Conservation (phyloP, 2,113 vertebrate genomes). For the Egretta garzetta region DNA sequence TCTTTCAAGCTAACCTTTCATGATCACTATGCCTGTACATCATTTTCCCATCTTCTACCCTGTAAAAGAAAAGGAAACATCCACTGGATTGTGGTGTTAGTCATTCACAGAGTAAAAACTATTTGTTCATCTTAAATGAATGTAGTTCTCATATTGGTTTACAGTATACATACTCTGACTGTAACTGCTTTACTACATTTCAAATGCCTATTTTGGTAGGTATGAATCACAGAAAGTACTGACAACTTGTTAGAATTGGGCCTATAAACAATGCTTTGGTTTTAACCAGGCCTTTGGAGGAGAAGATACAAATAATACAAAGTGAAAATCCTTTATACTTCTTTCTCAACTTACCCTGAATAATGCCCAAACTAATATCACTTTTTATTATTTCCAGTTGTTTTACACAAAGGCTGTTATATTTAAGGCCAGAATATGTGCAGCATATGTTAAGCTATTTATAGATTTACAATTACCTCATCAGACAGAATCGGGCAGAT, state of each 20-base stretch:
- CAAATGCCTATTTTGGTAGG: background rate
- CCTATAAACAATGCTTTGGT: background rate
- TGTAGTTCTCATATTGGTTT: background rate
- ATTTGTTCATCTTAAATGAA: slow-evolving; percentile 17
- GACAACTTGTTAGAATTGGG: background rate
- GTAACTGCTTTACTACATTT: background rate
- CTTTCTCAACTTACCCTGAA: slow-evolving; percentile 63
- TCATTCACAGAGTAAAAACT: slow-evolving; percentile 24
- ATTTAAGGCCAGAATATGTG: slow-evolving; percentile 80
- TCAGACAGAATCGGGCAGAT: slow-evolving; percentile 83
- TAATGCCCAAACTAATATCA: slow-evolving; percentile 70
- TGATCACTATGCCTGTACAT: slow-evolving; percentile 35
- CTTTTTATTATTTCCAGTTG: slow-evolving; percentile 75
- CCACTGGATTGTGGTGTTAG: background rate
- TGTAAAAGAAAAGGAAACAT: slow-evolving; percentile 37
- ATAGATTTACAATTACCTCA: slow-evolving; percentile 82
- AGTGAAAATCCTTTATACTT: slow-evolving; percentile 60
- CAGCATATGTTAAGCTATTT: slow-evolving; percentile 81
- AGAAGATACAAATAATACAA: slow-evolving; percentile 58
- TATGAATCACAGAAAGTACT: background rate
- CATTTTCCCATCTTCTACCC: slow-evolving; percentile 1
- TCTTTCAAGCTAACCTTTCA: slow-evolving; percentile 55
- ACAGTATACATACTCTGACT: background rate
- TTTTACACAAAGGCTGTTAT: slow-evolving; percentile 78
- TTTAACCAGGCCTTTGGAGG: background rate